Base-by-base conservation (phyloP, 2,888 invertebrate species). In the Cephus spinipes region DNA sequence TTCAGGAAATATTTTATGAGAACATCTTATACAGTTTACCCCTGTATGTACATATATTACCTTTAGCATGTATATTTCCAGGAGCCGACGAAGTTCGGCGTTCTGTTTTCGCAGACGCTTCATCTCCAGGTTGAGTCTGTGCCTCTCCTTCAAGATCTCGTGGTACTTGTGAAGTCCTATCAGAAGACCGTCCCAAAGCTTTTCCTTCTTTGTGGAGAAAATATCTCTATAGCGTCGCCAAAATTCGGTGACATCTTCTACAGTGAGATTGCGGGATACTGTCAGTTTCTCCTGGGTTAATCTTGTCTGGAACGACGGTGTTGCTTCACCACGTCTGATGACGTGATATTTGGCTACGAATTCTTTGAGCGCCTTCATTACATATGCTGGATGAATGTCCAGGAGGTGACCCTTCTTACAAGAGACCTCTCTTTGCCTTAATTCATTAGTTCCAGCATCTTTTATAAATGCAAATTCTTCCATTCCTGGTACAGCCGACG, bases 101-200 rank as follows among this genome's bases (percentile, higher is more conserved):
- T 97, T 97, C 85, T 96, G 95, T 77, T 92, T 93, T 9, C 95
- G 93, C 32, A 96, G 88, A 76, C 92, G 92, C 31, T 94, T 92
- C 4, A 96, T 95, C 86, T 96, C 95, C 0, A 92, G 92, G 84
- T 95, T 94, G 15, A 96, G 92, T 77, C 93, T 93, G 83, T 95
- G 94, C 0, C 96, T 93, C 87, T 95, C 95, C 93, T 94, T 94
- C 81, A 96, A 91, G 82, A 95, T 93, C 40, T 93, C 92, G 81
- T 94, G 92, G 90, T 95, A 96, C 87, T 94, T 94, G 79, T 94
- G 93, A 33, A 96, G 91, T 6, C 95, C 95, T 32, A 93, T 91
- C 11, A 94, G 89, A 69, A 96, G 87, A 4, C 94, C 94, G 84
- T 95, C 95, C 97, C 97, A 97, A 69, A 96, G 91, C 79, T 94